Evolutionary conservation across 2,888 invertebrate species (phyloP), one percentile per base, ranked within the genome.

Genomic region (Leptopilina drosophilae): DNA sequence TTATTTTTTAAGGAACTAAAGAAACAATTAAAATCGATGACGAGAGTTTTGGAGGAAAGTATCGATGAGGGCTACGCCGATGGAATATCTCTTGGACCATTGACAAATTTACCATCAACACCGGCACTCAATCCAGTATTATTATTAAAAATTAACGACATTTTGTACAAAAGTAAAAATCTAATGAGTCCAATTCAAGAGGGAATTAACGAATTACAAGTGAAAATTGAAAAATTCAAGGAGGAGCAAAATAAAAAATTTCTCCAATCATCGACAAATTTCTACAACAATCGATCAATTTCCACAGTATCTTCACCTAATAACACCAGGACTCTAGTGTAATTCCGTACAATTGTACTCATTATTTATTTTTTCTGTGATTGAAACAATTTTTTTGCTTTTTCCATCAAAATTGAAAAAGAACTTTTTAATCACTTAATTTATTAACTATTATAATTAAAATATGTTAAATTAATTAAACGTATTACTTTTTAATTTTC

Each of bases 61-160:
- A 83, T 90, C 20, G 90, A 90, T 40, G 90, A 90, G 79, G 90
- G 90, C 33, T 90, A 90, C 78, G 90, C 85, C 0, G 90, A 90
- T 56, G 85, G 83, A 66, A 85, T 87, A 65, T 86, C 81, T n/a
- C 79, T 81, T 40, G 82, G 82, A 56, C 80, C 84, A 49, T 82
- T 82, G 5, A 76, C 82, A 26, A 86, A 87, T 80, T 78, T 89
- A 56, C 87, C 88, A n/a, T 87, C 87, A 11, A 85, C 89, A 6
- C 77, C 78, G 69, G 83, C 86, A 11, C 75, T 88, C 56, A 84
- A 87, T 84, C 81, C 88, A 75, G 80, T 82, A 84, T 85, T 89
- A 77, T 80, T 89, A 15, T 82, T 82, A 12, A 82, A 86, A 59
- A 87, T 87, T 20, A 75, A 83, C 9, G 82, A 85, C 15, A 79